A percentile compares a stretch with the other conserved stretches of the same genome.
Evolutionary conservation across 2,113 vertebrate species (phyloP).

Genomic region (Phainopepla nitens): DNA sequence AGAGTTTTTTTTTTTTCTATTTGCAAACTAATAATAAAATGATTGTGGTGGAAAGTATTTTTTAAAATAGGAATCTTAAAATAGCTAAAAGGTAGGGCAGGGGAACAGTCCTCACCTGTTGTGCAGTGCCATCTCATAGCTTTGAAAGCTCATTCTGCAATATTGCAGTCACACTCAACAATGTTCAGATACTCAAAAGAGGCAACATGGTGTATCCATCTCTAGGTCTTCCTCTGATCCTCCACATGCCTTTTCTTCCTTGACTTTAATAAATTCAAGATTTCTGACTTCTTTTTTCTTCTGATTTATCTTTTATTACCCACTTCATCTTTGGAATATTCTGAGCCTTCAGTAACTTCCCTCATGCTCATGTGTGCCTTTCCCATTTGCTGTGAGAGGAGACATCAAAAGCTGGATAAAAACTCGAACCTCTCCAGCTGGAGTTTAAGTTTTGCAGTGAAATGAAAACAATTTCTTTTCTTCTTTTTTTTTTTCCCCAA

Average conservation of each 20-base stretch:
- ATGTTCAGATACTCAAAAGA: background rate
- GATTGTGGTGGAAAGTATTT: background rate
- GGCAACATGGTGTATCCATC: background rate
- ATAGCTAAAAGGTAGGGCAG: background rate
- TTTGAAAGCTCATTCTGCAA: background rate
- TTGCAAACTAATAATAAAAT: background rate
- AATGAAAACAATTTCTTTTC: background rate
- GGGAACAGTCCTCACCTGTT: background rate
- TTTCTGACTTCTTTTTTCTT: background rate
- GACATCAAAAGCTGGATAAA: background rate
- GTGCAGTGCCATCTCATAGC: background rate
- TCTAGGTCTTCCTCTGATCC: background rate
- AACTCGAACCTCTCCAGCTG: background rate
- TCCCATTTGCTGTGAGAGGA: background rate
- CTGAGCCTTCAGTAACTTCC: background rate
- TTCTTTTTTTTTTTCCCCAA: background rate
- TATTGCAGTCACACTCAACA: background rate
- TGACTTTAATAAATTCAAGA: background rate
- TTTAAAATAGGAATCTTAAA: background rate
- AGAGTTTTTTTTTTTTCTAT: background rate
- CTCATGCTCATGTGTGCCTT: background rate
- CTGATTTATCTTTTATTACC: background rate
- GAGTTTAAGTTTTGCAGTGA: background rate
- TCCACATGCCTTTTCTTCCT: background rate
- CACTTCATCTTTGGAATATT: background rate